These are phyloP conservation scores for Limenitis arthemis DNA, from an alignment of 2,888 invertebrate species.

Conservation along the genomic window DNA sequence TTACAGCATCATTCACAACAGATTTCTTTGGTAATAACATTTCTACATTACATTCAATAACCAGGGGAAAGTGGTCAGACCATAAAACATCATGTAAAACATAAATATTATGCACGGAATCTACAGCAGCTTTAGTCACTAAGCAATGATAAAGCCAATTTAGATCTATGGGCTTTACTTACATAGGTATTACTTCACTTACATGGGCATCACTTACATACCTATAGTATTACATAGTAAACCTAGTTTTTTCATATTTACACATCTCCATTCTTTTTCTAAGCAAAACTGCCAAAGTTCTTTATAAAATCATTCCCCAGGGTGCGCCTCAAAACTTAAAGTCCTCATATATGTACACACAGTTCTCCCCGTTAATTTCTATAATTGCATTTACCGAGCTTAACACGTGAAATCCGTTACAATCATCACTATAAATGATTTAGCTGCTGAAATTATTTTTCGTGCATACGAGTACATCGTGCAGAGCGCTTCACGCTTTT, in stretches of 20 bases:
- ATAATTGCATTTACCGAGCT: no score
- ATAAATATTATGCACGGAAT: constrained; percentile 5
- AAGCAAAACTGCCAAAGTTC: background rate
- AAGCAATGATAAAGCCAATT: constrained; percentile 18
- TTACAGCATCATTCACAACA: background rate
- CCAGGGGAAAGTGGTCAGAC: constrained; percentile 6
- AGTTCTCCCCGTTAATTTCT: no score
- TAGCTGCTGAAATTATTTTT: no score
- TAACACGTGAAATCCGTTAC: no score
- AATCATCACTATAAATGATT: no score
- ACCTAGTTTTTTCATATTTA: constrained; percentile 13
- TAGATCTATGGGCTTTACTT: constrained; percentile 15
- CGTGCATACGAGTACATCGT: no score
- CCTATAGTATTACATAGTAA: constrained; percentile 8
- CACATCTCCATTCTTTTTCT: constrained; percentile 6
- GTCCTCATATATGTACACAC: no score
- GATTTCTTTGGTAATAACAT: background rate
- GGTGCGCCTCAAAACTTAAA: no score
- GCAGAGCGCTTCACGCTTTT: no score
- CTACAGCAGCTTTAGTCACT: constrained; percentile 7
- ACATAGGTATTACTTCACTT: constrained; percentile 18
- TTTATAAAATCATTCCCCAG: no score
- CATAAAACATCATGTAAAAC: constrained; percentile 12
- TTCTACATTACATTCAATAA: constrained; percentile 10
- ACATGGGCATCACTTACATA: no score